Percentiles rank a stretch among this genome's conserved stretches.
Evolutionary conservation across 2,888 invertebrate species (phyloP).

Genomic region (Alentia gelatinosa): DNA sequence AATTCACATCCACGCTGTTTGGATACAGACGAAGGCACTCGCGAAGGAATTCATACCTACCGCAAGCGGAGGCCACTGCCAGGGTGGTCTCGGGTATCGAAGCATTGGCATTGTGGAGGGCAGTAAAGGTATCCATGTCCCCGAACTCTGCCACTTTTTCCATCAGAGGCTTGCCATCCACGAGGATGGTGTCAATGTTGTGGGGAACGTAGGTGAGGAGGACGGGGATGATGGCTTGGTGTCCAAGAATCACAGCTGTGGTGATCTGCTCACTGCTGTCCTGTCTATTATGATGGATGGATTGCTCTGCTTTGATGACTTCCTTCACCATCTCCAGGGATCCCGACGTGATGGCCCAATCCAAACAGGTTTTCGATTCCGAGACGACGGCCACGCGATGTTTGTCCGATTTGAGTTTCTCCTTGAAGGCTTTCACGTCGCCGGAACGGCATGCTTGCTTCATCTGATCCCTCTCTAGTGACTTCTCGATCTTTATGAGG

Average conservation of each 20-base stretch:
- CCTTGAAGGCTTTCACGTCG: background rate
- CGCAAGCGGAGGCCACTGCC: background rate
- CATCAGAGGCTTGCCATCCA: background rate
- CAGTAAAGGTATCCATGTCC: background rate
- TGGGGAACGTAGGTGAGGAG: background rate
- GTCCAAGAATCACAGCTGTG: background rate
- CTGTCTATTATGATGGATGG: background rate
- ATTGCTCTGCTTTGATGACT: background rate
- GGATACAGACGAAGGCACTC: background rate
- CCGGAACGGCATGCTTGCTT: background rate
- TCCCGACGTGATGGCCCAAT: conserved; percentile 21
- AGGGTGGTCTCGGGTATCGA: background rate
- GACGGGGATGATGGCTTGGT: background rate
- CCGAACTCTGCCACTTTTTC: conserved; percentile 36
- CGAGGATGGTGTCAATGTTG: background rate
- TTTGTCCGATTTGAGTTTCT: background rate
- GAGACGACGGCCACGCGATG: background rate
- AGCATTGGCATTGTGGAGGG: background rate
- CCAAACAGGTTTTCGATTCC: background rate
- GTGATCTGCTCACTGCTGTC: background rate
- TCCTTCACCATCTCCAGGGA: conserved; percentile 12
- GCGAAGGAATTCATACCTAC: background rate
- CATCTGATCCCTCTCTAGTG: background rate
- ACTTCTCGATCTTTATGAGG: conserved; percentile 1
- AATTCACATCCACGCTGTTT: background rate